Base-by-base conservation (phyloP, 2,113 vertebrate genomes). In the Empidonax traillii region DNA sequence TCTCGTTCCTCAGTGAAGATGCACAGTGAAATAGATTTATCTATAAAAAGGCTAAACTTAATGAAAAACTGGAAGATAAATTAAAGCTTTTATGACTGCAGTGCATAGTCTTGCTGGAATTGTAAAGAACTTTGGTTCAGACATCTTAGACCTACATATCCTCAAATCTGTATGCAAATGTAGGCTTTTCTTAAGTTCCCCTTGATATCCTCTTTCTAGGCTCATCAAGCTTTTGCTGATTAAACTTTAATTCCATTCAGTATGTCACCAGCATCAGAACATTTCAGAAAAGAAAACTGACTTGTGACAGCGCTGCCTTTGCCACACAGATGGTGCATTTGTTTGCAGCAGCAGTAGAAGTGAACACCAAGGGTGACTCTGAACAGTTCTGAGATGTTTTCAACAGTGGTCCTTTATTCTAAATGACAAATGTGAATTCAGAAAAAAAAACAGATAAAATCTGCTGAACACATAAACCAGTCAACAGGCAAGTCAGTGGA, bases 401-500 rank as follows among this genome's bases (percentile, higher is more conserved):
- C 87, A 89, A 33, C 87, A 87, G 87, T 68, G 81, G 80, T n/a
- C 49, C 81, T 95, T 94, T 93, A 93, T 95, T 95, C 81, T 33
- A 30, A 82, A 85, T 85, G 89, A 95, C 94, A 95, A 96, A 97
- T 15, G 9, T 76, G 95, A 87, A 75, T 85, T 85, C 89, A 89
- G 77, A 78, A 92, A 91, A 93, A 91, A 81, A 81, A 94, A 85
- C 52, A 94, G 84, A 95, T 94, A 82, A 96, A 94, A 96, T 93
- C 81, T 95, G 77, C 87, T 85, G 77, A 91, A 81, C 81, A 78
- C 77, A 87, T 85, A 94, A 96, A 93, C 43, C 58, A 82, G 86
- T 87, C 94, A 95, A 78, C 84, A 82, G 80, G 84, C 65, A 95
- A 95, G 84, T 73, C 81, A 87, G 91, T 0, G 4, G 86, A 87